Conservation (phyloP, 2,797 vertebrate genomes). For the Rhynchonycteris naso region DNA sequence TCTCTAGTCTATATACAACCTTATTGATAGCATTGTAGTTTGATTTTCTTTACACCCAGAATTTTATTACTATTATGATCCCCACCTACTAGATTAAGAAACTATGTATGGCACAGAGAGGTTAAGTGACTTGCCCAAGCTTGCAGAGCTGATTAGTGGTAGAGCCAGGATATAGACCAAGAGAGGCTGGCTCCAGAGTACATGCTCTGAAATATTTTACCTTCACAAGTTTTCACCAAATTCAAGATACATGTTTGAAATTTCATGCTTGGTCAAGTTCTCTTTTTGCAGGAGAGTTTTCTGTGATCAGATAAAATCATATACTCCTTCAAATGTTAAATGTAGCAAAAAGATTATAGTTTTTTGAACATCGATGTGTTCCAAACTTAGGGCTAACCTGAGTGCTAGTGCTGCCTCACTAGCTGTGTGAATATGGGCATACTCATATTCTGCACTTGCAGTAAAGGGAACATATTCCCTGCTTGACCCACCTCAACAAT, state of each 20-base stretch:
- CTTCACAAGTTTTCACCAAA: neutral
- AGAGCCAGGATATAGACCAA: neutral
- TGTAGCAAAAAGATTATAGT: neutral
- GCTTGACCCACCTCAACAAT: neutral
- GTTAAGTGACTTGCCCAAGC: neutral
- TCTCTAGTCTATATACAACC: neutral
- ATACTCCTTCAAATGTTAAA: neutral
- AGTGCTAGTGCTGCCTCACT: neutral
- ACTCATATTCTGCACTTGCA: neutral
- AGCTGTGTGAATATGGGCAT: neutral
- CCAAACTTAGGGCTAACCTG: neutral
- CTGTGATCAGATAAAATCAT: neutral
- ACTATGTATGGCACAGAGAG: neutral
- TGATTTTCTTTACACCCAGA: constrained; percentile 18
- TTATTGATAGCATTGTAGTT: constrained; percentile 40
- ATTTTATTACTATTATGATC: constrained; percentile 27
- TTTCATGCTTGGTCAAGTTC: neutral
- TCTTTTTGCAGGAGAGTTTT: neutral
- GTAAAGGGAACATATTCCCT: neutral
- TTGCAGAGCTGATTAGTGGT: neutral
- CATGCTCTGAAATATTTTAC: neutral
- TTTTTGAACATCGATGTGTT: neutral
- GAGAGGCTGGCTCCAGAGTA: neutral
- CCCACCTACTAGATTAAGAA: neutral
- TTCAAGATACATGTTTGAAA: neutral